Evolutionary conservation across 1,140 invertebrate genomes (phyloP).

Genomic region (Lepidotrigona ventralis): DNA sequence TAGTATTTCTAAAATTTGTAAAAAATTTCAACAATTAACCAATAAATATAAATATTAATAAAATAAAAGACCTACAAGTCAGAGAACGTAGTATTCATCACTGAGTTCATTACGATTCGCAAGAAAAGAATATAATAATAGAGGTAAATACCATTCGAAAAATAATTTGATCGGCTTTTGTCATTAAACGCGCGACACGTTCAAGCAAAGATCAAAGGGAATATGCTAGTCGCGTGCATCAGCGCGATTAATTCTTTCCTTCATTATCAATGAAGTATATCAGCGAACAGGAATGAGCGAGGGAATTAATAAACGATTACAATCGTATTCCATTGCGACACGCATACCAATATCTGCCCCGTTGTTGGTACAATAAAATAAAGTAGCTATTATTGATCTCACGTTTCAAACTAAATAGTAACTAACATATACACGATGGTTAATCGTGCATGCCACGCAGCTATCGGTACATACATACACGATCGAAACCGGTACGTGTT

Average conservation of each 20-base stretch:
- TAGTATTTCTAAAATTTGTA: background rate
- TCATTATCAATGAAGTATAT: background rate
- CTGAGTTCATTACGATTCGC: background rate
- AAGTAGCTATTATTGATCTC: constrained; percentile 32
- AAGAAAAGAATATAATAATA: background rate
- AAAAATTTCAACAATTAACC: background rate
- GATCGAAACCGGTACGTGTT: constrained; percentile 32
- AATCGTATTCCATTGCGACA: constrained; percentile 18
- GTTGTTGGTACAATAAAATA: background rate
- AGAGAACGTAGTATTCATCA: background rate
- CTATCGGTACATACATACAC: constrained; percentile 22
- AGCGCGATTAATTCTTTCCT: constrained; percentile 8
- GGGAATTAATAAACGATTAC: constrained; percentile 37
- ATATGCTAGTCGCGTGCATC: background rate
- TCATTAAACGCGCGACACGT: background rate
- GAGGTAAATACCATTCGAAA: background rate
- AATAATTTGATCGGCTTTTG: background rate
- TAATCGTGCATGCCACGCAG: constrained; percentile 3
- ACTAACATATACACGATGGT: background rate
- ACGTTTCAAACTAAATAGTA: constrained; percentile 13
- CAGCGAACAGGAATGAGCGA: background rate
- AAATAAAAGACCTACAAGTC: background rate
- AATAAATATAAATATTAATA: background rate
- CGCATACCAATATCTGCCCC: constrained; percentile 13
- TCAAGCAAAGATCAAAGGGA: background rate